Percentiles rank a stretch among this genome's conserved stretches.
Evolutionary conservation across 1,140 invertebrate species (phyloP).

Genomic region (Caenorhabditis tropicalis): DNA sequence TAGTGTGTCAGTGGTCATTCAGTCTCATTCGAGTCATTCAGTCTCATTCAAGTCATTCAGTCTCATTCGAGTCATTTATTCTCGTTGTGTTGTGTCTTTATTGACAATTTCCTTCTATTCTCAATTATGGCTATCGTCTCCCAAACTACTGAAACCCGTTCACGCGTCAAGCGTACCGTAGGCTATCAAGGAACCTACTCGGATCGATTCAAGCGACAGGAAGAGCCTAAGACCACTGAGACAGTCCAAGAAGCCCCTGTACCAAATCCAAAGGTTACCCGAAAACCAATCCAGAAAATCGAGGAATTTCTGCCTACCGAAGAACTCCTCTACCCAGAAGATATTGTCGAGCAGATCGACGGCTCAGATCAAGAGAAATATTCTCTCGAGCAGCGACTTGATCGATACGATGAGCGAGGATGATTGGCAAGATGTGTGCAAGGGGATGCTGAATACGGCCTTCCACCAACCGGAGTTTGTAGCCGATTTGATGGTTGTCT

Average conservation of each 20-base stretch:
- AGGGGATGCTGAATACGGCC: not conserved
- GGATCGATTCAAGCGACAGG: not conserved
- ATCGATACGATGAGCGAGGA: constrained; percentile 15
- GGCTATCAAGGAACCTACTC: not conserved
- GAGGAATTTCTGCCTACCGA: not conserved
- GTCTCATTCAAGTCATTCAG: no score
- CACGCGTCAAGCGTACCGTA: not conserved
- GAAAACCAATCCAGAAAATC: not conserved
- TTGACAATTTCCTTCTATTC: no score
- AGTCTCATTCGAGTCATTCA: no score
- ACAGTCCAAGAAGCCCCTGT: not conserved
- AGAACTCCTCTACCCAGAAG: not conserved
- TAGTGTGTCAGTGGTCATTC: no score
- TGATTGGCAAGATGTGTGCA: constrained; percentile 30
- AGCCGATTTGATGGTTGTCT: not conserved
- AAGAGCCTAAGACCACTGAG: not conserved
- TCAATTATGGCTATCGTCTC: no score
- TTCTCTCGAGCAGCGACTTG: not conserved
- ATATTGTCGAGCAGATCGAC: constrained; percentile 1
- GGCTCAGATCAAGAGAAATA: constrained; percentile 46
- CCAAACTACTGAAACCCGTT: no score
- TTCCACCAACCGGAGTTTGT: not conserved
- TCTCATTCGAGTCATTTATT: no score
- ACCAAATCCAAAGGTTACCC: not conserved
- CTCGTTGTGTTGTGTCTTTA: no score